Percentiles rank a stretch among this genome's conserved stretches.
These are phyloP conservation scores for Rhysida immarginata DNA, from an alignment of 1,140 invertebrate genomes.

Conservation along the genomic window DNA sequence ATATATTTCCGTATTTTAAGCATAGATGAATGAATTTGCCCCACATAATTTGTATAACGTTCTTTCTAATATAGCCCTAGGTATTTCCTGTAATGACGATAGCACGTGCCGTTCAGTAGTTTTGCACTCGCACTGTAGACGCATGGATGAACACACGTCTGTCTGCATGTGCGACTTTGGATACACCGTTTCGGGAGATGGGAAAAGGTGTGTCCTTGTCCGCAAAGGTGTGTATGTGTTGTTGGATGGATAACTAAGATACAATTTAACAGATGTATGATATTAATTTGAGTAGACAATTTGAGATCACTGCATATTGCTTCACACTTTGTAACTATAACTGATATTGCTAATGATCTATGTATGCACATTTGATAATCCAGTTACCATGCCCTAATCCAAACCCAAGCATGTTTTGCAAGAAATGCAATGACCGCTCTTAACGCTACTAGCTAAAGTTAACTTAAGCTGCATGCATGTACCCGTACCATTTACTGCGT, in stretches of 20 bases:
- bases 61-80: no score
- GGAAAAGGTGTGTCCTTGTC: background rate
- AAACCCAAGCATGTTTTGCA: background rate
- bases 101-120: background rate
- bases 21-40: no score
- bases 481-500: no score
- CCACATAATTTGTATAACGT: no score
- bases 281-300: background rate
- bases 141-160: constrained; percentile 14
- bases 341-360: background rate
- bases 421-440: no score
- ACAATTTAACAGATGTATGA: no score
- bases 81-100: background rate
- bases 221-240: constrained; percentile 2
- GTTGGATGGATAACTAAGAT: no score
- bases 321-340: background rate
- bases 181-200: constrained; percentile 18
- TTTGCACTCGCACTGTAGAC: background rate
- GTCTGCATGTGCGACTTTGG: constrained; percentile 21
- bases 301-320: background rate
- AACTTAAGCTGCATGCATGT: no score
- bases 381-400: background rate
- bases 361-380: background rate
- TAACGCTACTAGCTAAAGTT: no score
- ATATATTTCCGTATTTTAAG: no score